These are phyloP conservation scores for Periphyllus acericola DNA, from an alignment of 2,888 invertebrate genomes.

Conservation along the genomic window DNA sequence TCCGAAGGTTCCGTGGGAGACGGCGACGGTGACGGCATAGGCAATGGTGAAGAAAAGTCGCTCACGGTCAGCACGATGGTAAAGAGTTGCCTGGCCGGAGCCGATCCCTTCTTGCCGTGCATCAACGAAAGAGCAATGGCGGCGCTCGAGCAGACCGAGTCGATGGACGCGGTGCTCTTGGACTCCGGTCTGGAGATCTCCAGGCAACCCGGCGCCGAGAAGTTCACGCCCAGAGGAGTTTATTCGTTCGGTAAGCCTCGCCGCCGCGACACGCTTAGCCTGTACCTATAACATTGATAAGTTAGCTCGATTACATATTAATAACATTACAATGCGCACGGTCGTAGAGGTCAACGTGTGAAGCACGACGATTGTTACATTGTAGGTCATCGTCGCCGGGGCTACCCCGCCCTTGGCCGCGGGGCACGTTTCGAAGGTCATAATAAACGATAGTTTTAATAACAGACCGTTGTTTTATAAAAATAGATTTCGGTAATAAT, in stretches of 20 bases:
- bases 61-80: slow-evolving; percentile 10
- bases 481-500: neutral
- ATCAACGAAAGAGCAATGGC: slow-evolving; percentile 50
- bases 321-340: too few species aligned
- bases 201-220: slow-evolving; percentile 30
- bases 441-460: neutral
- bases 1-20: neutral
- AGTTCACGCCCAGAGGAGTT: slow-evolving; percentile 28
- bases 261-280: too few species aligned
- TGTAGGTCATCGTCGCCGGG: neutral
- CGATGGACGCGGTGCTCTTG: slow-evolving; percentile 63
- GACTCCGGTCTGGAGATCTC: slow-evolving; percentile 61
- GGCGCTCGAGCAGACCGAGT: slow-evolving; percentile 63
- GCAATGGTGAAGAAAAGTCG: neutral
- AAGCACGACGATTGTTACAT: neutral
- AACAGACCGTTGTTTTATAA: neutral
- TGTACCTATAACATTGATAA: too few species aligned
- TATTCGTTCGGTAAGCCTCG: slow-evolving; percentile 45
- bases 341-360: too few species aligned
- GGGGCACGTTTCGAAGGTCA: neutral
- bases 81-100: slow-evolving; percentile 29
- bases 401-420: neutral
- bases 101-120: slow-evolving; percentile 43
- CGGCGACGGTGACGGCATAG: neutral
- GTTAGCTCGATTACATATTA: too few species aligned